phyloP scores from a whole-genome alignment of 2,797 vertebrate species.

The Oryzias sinensis region DNA sequence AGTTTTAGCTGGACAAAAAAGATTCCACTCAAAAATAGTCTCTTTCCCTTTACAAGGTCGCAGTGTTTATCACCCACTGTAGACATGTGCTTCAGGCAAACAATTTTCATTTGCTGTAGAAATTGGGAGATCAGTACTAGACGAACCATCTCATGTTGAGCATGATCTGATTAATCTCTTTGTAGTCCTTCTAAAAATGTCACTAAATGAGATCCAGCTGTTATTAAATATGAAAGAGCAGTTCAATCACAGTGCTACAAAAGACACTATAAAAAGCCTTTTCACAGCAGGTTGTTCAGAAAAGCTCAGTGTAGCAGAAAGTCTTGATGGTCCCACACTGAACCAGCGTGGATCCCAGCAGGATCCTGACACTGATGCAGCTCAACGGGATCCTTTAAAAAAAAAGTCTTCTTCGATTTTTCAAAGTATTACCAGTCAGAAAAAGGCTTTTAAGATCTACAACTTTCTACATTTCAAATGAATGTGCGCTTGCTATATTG shows the following conservation, averaged over 20 bases:
- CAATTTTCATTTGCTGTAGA: too few species aligned
- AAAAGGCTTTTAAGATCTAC: background rate
- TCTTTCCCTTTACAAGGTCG: too few species aligned
- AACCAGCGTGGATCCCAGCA: background rate
- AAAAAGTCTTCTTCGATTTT: background rate
- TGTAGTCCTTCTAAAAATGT: slow-evolving; percentile 1
- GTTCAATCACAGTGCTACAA: background rate
- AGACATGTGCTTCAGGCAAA: too few species aligned
- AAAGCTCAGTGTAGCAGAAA: background rate
- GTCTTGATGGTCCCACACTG: background rate
- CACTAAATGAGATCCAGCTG: slow-evolving; percentile 7
- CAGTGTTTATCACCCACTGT: too few species aligned
- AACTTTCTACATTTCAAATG: background rate
- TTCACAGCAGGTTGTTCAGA: background rate
- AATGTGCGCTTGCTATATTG: background rate
- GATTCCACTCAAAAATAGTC: too few species aligned
- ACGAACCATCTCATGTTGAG: too few species aligned
- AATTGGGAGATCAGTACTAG: too few species aligned
- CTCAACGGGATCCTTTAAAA: background rate
- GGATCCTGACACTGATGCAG: background rate
- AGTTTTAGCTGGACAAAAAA: too few species aligned
- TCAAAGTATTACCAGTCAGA: background rate
- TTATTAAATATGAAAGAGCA: slow-evolving; percentile 10
- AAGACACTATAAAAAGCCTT: background rate
- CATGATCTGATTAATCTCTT: too few species aligned